A percentile compares a stretch with the other conserved stretches of the same genome.
These are phyloP conservation scores for Hoplodrina ambigua DNA, from an alignment of 2,888 invertebrate genomes.

Conservation along the genomic window DNA sequence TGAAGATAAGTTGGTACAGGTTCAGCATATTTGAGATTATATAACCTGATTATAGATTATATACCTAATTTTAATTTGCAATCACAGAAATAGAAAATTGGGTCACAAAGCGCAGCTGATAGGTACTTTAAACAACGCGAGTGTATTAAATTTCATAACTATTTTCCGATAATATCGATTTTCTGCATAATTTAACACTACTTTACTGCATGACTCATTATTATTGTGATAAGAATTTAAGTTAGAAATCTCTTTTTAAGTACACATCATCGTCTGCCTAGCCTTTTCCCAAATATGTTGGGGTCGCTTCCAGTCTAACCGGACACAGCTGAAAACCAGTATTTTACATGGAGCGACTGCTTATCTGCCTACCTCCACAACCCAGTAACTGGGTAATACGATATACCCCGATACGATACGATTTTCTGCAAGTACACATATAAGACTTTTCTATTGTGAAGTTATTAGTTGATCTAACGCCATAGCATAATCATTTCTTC, in stretches of 20 bases:
- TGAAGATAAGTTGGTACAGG: background rate
- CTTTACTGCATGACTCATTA: background rate
- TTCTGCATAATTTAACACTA: constrained; percentile 8
- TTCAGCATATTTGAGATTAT: too few relatives aligned
- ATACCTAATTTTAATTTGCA: too few relatives aligned
- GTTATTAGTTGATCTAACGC: background rate
- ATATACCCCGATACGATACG: too few relatives aligned
- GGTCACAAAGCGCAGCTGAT: constrained; percentile 31
- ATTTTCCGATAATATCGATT: constrained; percentile 31
- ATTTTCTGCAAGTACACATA: too few relatives aligned
- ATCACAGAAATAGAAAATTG: constrained; percentile 31
- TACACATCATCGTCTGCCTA: too few relatives aligned
- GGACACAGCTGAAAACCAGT: too few relatives aligned
- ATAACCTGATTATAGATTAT: too few relatives aligned
- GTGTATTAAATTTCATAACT: constrained; percentile 15
- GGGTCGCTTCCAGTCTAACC: too few relatives aligned
- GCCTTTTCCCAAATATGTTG: too few relatives aligned
- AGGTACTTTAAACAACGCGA: constrained; percentile 11
- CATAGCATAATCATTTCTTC: background rate
- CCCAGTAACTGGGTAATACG: too few relatives aligned
- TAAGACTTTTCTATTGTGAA: background rate
- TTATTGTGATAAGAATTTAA: constrained; percentile 4
- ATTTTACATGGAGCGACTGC: too few relatives aligned
- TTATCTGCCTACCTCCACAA: too few relatives aligned
- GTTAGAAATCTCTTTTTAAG: background rate